Percentiles rank a stretch among this genome's conserved stretches.
Conservation (phyloP, 2,888 invertebrate genomes). For the Limnephilus auricula region DNA sequence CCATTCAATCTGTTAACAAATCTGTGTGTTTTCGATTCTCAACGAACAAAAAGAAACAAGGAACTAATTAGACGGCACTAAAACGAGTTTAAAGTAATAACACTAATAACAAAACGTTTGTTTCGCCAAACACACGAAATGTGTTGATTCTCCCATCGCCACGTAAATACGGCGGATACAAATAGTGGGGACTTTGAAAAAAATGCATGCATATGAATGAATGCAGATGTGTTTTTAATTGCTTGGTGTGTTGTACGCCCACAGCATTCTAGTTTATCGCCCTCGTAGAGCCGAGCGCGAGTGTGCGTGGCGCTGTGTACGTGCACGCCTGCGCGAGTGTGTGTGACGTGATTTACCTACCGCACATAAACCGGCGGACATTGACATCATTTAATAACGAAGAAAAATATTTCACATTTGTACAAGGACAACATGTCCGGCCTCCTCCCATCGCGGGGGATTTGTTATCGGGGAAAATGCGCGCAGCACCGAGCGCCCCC, state of each 20-base stretch:
- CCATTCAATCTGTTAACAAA: no score
- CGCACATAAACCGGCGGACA: constrained; percentile 17
- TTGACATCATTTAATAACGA: constrained; percentile 34
- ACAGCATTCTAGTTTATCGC: constrained; percentile 50
- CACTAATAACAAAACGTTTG: background rate
- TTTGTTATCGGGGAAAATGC: constrained; percentile 25
- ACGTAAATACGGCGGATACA: background rate
- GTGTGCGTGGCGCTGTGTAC: background rate
- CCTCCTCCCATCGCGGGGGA: background rate
- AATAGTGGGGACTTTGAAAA: constrained; percentile 11
- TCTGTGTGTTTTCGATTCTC: no score
- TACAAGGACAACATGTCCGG: constrained; percentile 18
- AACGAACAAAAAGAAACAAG: no score
- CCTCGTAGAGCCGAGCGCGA: background rate
- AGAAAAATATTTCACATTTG: constrained; percentile 30
- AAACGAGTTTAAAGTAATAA: background rate
- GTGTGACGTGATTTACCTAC: constrained; percentile 45
- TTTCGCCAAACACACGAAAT: background rate
- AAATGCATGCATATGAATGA: constrained; percentile 50
- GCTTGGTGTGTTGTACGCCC: constrained; percentile 54
- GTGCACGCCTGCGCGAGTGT: background rate
- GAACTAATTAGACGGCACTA: no score
- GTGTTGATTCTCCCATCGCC: constrained; percentile 19
- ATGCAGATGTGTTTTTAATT: constrained; percentile 62
- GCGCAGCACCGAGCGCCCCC: background rate